Evolutionary conservation across 2,888 invertebrate species (phyloP), one percentile per base, ranked within the genome.

Genomic region (Lamellibrachia satsuma): DNA sequence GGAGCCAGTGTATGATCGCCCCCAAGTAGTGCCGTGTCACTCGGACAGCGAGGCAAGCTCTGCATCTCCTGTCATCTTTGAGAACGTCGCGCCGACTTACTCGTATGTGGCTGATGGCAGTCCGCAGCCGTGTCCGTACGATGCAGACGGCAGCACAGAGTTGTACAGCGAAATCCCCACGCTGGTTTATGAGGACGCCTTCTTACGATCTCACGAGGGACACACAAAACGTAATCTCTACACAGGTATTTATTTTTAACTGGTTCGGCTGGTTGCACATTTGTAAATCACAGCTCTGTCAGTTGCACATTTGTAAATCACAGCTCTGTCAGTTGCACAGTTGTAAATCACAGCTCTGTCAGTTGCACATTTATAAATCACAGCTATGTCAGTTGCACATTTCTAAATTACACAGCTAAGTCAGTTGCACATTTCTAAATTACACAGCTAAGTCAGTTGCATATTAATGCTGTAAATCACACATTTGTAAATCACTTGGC

Each of bases 191-290:
- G 92, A 75, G n/a, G 94, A 94, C 93, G 93, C 93, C 7, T 93
- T 93, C 22, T 93, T 92, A 15, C 93, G 93, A 39, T 92, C 93
- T 57, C 92, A 93, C 90, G 92, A 93, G 3, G 93, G 92, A 55
- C 93, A 93, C 90, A 15, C 75, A 52, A 90, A 94, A 93, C 95
- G 96, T 57, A 97, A 96, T 94, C 96, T 97, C 94, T 97, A 97
- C 96, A 97, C 97, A 97, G 97, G 97, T 97, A 91, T 75, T 57
- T 11, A 75, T 75, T 75, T 55, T 75, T 22, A 75, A 22, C 22
- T 75, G 11, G 22, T 75, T 75, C 75, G 39, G 39, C 39, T 39
- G 39, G 39, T 39, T 39, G 39, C 39, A 75, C 6, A 22, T 75
- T 22, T 75, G 1, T 75, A 55, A 55, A 55, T 75, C 6, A 22